phyloP scores from a whole-genome alignment of 2,113 vertebrate species.

The Tachysurus vachellii region DNA sequence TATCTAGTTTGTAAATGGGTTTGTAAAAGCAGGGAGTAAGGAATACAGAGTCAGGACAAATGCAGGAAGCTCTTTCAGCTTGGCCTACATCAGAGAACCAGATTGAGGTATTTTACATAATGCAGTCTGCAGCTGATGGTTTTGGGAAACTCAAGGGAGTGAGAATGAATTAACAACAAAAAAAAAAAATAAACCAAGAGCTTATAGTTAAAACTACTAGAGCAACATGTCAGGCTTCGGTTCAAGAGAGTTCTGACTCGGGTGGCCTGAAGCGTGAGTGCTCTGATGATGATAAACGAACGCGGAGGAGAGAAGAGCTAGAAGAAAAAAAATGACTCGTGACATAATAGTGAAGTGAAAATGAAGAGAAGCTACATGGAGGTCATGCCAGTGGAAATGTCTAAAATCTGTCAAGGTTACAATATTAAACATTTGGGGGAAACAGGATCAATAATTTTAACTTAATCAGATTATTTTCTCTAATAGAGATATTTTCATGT shows the following conservation, averaged over 20 bases:
- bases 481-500: neutral
- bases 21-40: constrained; percentile 52
- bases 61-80: constrained; percentile 56
- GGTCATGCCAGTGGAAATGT: constrained; percentile 26
- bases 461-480: neutral
- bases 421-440: neutral
- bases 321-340: constrained; percentile 73
- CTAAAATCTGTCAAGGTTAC: neutral
- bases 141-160: constrained; percentile 61
- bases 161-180: constrained; percentile 59
- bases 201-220: constrained; percentile 23
- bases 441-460: neutral
- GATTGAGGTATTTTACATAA: constrained; percentile 33
- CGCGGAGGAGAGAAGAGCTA: constrained; percentile 55
- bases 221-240: constrained; percentile 36
- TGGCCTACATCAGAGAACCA: constrained; percentile 47
- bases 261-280: constrained; percentile 68
- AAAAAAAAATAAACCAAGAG: constrained; percentile 56
- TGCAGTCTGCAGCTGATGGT: constrained; percentile 33
- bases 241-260: constrained; percentile 64
- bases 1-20: constrained; percentile 6
- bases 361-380: neutral
- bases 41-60: neutral
- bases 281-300: constrained; percentile 74
- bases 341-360: constrained; percentile 62